Conservation (phyloP, 2,113 vertebrate genomes). For the Atrichornis clamosus region DNA sequence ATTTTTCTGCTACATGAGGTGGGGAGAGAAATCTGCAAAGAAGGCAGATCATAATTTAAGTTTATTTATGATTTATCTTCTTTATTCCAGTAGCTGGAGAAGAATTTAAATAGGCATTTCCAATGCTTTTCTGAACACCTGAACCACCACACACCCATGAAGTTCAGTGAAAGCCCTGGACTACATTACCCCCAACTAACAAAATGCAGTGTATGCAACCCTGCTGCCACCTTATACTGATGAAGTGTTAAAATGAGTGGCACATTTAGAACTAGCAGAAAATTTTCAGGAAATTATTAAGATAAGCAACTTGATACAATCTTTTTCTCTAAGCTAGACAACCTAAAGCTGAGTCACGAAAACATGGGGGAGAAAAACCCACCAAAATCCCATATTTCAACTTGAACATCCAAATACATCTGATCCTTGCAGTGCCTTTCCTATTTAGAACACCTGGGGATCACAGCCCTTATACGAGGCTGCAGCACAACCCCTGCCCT, state of each 20-base stretch:
- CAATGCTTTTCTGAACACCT: not conserved
- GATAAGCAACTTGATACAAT: not conserved
- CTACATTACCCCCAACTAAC: not conserved
- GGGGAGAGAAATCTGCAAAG: constrained; percentile 3
- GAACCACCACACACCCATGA: not conserved
- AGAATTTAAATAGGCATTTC: constrained; percentile 30
- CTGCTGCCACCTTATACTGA: not conserved
- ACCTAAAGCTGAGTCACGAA: not conserved
- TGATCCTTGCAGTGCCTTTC: not conserved
- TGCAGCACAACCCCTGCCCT: not conserved
- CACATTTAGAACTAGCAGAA: not conserved
- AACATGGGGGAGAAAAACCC: accelerated
- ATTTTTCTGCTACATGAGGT: constrained; percentile 1
- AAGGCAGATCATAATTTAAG: constrained; percentile 43
- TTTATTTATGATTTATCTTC: constrained; percentile 56
- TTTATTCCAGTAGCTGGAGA: not conserved
- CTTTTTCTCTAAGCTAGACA: not conserved
- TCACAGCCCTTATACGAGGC: not conserved
- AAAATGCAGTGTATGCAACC: not conserved
- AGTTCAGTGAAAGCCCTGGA: not conserved
- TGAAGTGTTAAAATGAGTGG: not conserved
- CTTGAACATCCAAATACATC: not conserved
- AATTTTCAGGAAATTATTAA: not conserved
- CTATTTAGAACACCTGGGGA: not conserved
- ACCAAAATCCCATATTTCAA: not conserved